Evolutionary conservation across 1,140 invertebrate genomes (phyloP).

Genomic region (Patella vulgata): DNA sequence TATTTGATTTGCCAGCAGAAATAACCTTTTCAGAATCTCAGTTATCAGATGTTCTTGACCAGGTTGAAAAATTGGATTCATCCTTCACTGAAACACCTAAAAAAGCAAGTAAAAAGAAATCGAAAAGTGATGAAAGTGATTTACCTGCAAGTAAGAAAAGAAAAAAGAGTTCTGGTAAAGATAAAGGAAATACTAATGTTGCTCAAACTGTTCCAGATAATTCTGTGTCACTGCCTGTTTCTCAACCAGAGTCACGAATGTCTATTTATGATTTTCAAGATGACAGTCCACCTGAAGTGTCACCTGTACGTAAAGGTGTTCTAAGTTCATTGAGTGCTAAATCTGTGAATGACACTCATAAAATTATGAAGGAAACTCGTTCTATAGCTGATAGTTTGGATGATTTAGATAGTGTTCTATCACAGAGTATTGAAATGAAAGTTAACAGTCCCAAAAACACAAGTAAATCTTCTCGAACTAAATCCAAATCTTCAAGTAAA

Average conservation of each 20-base stretch:
- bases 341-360: too few species aligned
- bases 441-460: slow-evolving; percentile 2
- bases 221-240: not conserved
- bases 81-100: slow-evolving; percentile 8
- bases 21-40: slow-evolving; percentile 57
- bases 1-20: slow-evolving; percentile 44
- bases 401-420: slow-evolving; percentile 11
- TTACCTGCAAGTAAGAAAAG: slow-evolving; percentile 30
- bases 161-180: slow-evolving; percentile 34
- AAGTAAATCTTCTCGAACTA: not conserved
- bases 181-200: slow-evolving; percentile 15
- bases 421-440: slow-evolving; percentile 1
- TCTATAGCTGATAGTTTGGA: slow-evolving; percentile 17
- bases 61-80: slow-evolving; percentile 54
- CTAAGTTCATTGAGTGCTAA: too few species aligned
- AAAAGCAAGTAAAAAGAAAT: slow-evolving; percentile 2
- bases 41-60: slow-evolving; percentile 55
- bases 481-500: slow-evolving; percentile 30
- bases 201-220: too few species aligned
- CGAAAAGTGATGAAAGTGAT: slow-evolving; percentile 29
- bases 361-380: slow-evolving; percentile 10
- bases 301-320: not conserved
- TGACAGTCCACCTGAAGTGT: slow-evolving; percentile 29
- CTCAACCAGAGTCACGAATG: slow-evolving; percentile 25
- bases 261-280: slow-evolving; percentile 56